Evolutionary conservation across 2,113 vertebrate genomes (phyloP), one percentile per base, ranked within the genome.

Genomic region (Apteryx mantelli): DNA sequence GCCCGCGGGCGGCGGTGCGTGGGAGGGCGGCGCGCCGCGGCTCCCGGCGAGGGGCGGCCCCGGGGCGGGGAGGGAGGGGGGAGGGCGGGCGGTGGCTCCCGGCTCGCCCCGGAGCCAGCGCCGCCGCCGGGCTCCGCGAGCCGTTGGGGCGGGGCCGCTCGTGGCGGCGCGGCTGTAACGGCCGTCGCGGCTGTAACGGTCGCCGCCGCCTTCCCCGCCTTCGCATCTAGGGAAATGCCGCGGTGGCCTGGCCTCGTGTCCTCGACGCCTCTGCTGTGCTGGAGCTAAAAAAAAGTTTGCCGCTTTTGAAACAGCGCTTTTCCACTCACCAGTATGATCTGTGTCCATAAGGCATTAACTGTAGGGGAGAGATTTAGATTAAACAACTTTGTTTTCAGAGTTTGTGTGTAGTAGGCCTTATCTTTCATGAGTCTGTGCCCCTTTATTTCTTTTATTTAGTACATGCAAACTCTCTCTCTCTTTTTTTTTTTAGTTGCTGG

Each of bases 271-370:
- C 22, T 5, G 42, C 48, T 13, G 1, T 11, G 50, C 40, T 36
- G 7, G 4, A 3, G 64, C 38, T 3, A 48, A 48, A 48, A 75
- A 40, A 5, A 22, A 42, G 32, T 56, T 89, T 1, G 7, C 25
- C 2, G 0, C 34, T 55, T 36, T 40, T 13, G 2, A 11, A 9
- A 3, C 7, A 3, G 10, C 2, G 65, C 14, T 50, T 74, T 28
- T 32, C 24, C 32, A 25, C 18, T 26, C 38, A 5, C 22, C 4
- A 2, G 7, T 22, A 1, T 0, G 30, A 24, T 13, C 7, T 38
- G 38, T 19, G n/a, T 19, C 34, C 4, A 7, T 2, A 21, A 4
- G 84, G 28, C 28, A 3, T 19, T n/a, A 78, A 30, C 38, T 10
- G 56, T 82, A 14, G 80, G 38, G 75, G 58, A 63, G 94, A 95